These are phyloP conservation scores for Pangasius djambal DNA, from an alignment of 2,797 vertebrate species.

Conservation along the genomic window DNA sequence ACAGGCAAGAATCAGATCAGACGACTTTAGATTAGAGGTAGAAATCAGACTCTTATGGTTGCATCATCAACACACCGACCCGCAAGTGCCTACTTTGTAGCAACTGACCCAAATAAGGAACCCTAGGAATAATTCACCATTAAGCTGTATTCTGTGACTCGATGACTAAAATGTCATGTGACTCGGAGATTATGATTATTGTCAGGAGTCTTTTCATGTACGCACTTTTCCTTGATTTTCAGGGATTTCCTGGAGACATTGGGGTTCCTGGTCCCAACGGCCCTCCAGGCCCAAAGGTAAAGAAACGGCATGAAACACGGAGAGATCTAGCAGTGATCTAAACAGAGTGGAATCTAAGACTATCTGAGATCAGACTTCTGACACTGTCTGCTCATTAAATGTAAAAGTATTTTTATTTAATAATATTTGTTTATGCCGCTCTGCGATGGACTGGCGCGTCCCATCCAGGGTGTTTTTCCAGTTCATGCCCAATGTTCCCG, in stretches of 20 bases:
- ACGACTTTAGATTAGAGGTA: neutral
- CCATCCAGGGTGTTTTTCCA: neutral
- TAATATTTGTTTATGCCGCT: neutral
- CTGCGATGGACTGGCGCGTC: neutral
- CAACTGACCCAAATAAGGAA: neutral
- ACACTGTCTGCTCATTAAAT: neutral
- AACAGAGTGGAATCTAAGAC: neutral
- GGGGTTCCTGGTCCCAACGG: slow-evolving; percentile 93
- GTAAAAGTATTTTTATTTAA: neutral
- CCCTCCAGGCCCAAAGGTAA: slow-evolving; percentile 92
- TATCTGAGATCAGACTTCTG: neutral
- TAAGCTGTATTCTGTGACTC: neutral
- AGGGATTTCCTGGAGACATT: slow-evolving; percentile 99
- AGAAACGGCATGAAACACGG: neutral
- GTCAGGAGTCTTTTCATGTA: neutral
- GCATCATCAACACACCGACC: neutral
- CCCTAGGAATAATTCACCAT: neutral
- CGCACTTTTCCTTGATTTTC: slow-evolving; percentile 56
- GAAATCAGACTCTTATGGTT: neutral
- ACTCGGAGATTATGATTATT: neutral
- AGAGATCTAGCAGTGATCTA: neutral
- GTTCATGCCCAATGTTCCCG: neutral
- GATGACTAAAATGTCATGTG: neutral
- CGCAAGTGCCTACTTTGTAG: neutral
- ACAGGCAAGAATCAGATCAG: neutral